These are phyloP conservation scores for Coracias cyanogaster DNA, from an alignment of 2,797 vertebrate species.

Conservation along the genomic window DNA sequence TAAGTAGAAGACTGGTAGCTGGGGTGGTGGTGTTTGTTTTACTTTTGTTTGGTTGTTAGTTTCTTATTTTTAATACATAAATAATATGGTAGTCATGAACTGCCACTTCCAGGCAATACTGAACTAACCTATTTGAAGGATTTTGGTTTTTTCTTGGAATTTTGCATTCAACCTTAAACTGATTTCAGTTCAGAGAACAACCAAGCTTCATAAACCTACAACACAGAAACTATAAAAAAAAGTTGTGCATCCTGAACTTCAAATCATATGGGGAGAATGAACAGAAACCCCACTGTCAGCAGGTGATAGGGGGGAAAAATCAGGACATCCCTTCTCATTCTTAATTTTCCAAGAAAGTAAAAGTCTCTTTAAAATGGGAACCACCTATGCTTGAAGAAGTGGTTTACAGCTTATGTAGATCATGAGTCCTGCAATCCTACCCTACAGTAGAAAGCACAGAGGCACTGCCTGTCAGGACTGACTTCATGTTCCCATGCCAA, in stretches of 20 bases:
- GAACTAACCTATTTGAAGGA: neutral
- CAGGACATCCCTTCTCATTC: neutral
- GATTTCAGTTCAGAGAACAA: neutral
- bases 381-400: neutral
- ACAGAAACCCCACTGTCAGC: neutral
- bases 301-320: neutral
- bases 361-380: neutral
- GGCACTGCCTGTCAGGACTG: fast-evolving
- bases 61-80: neutral
- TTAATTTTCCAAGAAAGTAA: neutral
- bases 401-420: neutral
- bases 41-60: too few species aligned
- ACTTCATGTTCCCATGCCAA: neutral
- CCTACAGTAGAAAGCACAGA: neutral
- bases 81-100: neutral
- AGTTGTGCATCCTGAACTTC: neutral
- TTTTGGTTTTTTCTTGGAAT: neutral
- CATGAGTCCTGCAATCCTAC: neutral
- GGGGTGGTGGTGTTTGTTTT: fast-evolving
- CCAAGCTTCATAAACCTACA: neutral
- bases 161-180: neutral
- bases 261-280: neutral
- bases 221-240: neutral
- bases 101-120: neutral
- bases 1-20: neutral